Evolutionary conservation across 2,797 vertebrate genomes (phyloP), one percentile per base, ranked within the genome.

Genomic region (Sphaeramia orbicularis): DNA sequence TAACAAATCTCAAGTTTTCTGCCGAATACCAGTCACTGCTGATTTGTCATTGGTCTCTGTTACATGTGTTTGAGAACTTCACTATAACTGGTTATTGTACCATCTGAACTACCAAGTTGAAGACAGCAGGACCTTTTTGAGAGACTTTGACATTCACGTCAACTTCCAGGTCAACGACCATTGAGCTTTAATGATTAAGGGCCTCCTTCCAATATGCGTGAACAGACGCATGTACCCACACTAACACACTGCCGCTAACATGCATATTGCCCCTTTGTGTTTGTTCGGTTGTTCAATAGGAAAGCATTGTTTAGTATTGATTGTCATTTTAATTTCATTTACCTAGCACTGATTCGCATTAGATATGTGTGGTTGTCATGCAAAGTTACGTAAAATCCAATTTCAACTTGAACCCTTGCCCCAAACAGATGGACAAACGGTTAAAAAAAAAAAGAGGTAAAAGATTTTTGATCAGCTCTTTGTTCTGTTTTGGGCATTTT

Each of bases 301-400:
- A 93, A 86, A 81, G 82, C 86, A 90, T 89, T 94, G 93, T 93
- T 74, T 90, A 76, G 83, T 93, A 91, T 93, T 89, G 88, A 87
- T 95, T 93, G 92, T 92, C 81, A 91, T 92, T 93, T 83, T 91
- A 87, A 94, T 91, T 91, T 94, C 55, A 84, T 92, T 90, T 84
- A 72, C 66, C 79, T 87, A 73, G 71, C 83, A 87, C 90, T 92
- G 91, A 83, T 93, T 93, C 87, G 48, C 83, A 88, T 89, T 82
- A 83, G 83, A 88, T 90, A 81, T 88, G 86, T 91, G 81, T 80
- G 76, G 67, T 90, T 91, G 91, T 90, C 86, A 90, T 91, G 89
- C 87, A 88, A 85, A 91, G 74, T 85, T 88, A 74, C 80, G 65
- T 71, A 76, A 86, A 89, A 90, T 90, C 77, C 61, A 83, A 86